Evolutionary conservation across 2,888 invertebrate species (phyloP).

Genomic region (Chrysotoxum bicinctum): DNA sequence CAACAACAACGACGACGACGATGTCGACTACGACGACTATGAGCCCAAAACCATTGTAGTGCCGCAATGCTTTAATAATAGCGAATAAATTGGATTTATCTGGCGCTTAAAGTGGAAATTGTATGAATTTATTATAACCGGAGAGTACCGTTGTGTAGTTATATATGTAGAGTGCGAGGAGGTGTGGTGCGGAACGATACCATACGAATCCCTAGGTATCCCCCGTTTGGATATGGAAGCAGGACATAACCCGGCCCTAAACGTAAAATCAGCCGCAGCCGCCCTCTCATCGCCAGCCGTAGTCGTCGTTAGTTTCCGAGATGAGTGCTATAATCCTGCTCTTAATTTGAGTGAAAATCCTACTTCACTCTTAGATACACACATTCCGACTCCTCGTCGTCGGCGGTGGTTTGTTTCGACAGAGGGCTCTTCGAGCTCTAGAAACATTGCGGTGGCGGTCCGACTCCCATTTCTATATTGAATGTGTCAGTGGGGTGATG

Average conservation of each 20-base stretch:
- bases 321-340: conserved; percentile 70
- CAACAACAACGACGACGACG: background rate
- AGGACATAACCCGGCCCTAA: conserved; percentile 13
- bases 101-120: conserved; percentile 68
- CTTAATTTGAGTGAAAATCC: conserved; percentile 71
- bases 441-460: conserved; percentile 2
- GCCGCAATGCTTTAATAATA: conserved; percentile 70
- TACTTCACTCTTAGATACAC: conserved; percentile 47
- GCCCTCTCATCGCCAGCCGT: conserved; percentile 20
- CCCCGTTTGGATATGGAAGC: background rate
- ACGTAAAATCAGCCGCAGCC: conserved; percentile 25
- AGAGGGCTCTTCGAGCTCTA: background rate
- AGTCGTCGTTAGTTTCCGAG: conserved; percentile 49
- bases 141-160: conserved; percentile 15
- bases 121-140: conserved; percentile 67
- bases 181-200: background rate
- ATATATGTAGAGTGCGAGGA: background rate
- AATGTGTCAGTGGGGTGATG: background rate
- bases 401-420: background rate
- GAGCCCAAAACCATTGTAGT: conserved; percentile 52
- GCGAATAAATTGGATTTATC: conserved; percentile 72
- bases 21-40: background rate
- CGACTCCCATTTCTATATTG: background rate
- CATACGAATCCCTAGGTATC: background rate
- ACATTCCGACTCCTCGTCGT: background rate